Conservation (phyloP, 1,140 invertebrate species). For the Aphelinus atriplicis region DNA sequence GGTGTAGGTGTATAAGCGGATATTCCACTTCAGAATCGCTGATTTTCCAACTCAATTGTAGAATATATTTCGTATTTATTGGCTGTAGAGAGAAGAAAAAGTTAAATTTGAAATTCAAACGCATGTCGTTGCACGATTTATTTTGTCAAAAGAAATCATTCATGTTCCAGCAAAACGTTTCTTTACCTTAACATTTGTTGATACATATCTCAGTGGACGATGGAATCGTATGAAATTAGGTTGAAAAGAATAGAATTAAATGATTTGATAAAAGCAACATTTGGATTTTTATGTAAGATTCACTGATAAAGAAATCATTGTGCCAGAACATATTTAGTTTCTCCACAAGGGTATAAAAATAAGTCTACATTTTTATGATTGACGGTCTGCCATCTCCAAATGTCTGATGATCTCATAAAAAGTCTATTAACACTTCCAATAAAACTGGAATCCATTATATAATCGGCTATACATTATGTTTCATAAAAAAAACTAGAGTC, state of each 20-base stretch:
- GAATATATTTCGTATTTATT: no score
- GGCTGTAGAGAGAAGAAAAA: slow-evolving; percentile 36
- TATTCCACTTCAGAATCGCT: no score
- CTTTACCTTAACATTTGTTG: slow-evolving; percentile 26
- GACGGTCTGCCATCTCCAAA: slow-evolving; percentile 47
- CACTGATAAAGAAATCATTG: slow-evolving; percentile 42
- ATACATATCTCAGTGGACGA: slow-evolving; percentile 17
- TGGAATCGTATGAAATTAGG: no score
- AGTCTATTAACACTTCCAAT: slow-evolving; percentile 61
- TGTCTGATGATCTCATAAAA: slow-evolving; percentile 50
- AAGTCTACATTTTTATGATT: slow-evolving; percentile 51
- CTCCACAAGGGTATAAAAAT: slow-evolving; percentile 54
- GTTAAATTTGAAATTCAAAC: slow-evolving; percentile 31
- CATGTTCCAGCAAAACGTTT: slow-evolving; percentile 51
- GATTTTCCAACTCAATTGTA: no score
- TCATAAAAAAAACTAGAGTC: slow-evolving; percentile 55
- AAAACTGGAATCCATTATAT: slow-evolving; percentile 64
- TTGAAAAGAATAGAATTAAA: slow-evolving; percentile 35
- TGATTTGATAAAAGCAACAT: slow-evolving; percentile 23
- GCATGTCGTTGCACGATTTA: slow-evolving; percentile 54
- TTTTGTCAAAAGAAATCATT: slow-evolving; percentile 47
- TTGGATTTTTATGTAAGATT: slow-evolving; percentile 30
- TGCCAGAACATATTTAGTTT: slow-evolving; percentile 52
- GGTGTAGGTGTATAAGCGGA: no score
- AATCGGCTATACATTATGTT: slow-evolving; percentile 56